Base-by-base conservation (phyloP, 2,797 vertebrate genomes). In the Diplodus puntazzo region DNA sequence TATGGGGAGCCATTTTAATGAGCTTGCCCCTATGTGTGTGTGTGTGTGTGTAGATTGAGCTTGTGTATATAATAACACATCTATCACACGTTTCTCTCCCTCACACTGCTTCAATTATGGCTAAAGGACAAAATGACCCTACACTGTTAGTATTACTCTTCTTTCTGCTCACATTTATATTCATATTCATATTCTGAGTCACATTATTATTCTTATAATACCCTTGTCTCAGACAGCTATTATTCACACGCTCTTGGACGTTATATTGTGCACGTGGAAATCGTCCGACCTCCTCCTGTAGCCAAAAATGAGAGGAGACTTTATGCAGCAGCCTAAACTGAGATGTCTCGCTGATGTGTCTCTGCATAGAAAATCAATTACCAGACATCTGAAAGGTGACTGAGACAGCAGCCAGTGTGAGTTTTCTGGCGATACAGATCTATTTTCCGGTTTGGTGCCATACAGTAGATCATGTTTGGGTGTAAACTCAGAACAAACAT, bases 1-100 rank as follows among this genome's bases (percentile, higher is more conserved):
- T 68, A 84, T 81, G 74, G 82, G 85, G 74, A 88, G 61, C 65
- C 88, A 73, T 87, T 90, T 90, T 89, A 89, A 88, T 87, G 89
- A 91, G 81, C 69, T 73, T 55, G 20, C 14, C n/a, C 72, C 5
- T 43, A 0, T 64, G 39, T 69, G 34, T 81, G 43, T 78, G 21
- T 43, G 46, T 30, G 63, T 64, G 57, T 46, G 78, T 61, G 42
- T 18, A 68, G 64, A 45, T 60, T 74, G 27, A 52, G 46, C 48
- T 17, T 66, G 57, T 58, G 20, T 73, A 39, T 69, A 55, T 69
- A 67, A 82, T 74, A 80, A 62, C 43, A 71, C 71, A 79, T 83
- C 73, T 68, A 77, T 77, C 60, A 75, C 49, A 12, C 34, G 65
- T 45, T 73, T 71, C 63, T 54, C 18, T 75, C 50, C 16, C 53